phyloP scores from a whole-genome alignment of 1,140 invertebrate genomes.

The Anastatus disparis region DNA sequence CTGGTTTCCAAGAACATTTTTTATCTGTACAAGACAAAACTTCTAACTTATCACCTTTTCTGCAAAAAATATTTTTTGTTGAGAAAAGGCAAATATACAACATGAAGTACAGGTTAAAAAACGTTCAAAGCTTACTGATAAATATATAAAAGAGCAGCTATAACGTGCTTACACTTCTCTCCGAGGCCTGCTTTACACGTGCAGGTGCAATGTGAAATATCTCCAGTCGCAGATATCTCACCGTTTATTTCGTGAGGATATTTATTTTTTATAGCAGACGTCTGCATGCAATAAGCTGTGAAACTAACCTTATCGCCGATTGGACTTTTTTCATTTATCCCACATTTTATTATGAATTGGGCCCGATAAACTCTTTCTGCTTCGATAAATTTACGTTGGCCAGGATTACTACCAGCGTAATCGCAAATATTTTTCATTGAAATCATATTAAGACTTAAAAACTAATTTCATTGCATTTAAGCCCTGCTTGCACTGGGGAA shows the following conservation, averaged over 20 bases:
- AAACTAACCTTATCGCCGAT: too few relatives aligned
- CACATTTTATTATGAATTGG: too few relatives aligned
- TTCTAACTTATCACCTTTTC: constrained; percentile 1
- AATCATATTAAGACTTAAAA: too few relatives aligned
- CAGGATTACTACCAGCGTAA: too few relatives aligned
- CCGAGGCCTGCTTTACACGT: constrained; percentile 28
- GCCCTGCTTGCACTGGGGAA: too few relatives aligned
- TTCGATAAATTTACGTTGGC: too few relatives aligned
- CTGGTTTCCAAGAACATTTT: constrained; percentile 18
- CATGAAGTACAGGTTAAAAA: background rate
- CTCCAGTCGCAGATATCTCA: background rate
- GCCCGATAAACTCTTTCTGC: too few relatives aligned
- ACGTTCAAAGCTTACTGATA: background rate
- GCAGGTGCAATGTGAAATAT: background rate
- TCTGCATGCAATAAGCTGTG: too few relatives aligned
- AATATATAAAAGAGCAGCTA: constrained; percentile 14
- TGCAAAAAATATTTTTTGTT: constrained; percentile 1
- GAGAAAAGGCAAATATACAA: background rate
- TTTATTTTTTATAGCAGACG: too few relatives aligned
- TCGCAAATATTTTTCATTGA: too few relatives aligned
- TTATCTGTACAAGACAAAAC: constrained; percentile 26
- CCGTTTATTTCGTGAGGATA: background rate
- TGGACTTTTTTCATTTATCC: too few relatives aligned
- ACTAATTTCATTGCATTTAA: too few relatives aligned
- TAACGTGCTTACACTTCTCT: constrained; percentile 14